Evolutionary conservation across 2,113 vertebrate genomes (phyloP), one percentile per base, ranked within the genome.

Genomic region (Zosterops lateralis): DNA sequence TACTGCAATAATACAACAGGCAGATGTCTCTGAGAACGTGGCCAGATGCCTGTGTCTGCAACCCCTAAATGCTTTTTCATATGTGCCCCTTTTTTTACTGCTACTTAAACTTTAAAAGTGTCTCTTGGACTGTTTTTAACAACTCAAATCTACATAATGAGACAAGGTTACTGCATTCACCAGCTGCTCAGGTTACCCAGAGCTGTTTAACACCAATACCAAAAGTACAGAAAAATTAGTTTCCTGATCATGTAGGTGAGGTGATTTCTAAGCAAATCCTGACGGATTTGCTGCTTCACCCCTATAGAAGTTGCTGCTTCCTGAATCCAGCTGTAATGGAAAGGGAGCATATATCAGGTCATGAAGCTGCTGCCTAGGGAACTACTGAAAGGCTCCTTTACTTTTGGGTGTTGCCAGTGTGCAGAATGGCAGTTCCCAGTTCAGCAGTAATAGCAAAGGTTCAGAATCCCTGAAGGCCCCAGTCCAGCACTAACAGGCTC

Each of bases 21-120:
- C 51, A 86, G 14, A 11, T 3, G 1, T 17, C 44, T 24, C 14
- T 6, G 0, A 45, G 19, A 73, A 73, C 0, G 0, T 3, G 20
- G n/a, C 31, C 22, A 72, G 48, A 24, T 58, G 14, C 11, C 1
- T 2, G 3, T 14, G 13, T 51, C 13, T 75, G 57, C 48, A 47
- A 66, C 10, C 45, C 12, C 26, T 51, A 79, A 48, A n/a, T 11
- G 26, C 17, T 64, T 29, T 54, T 61, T 21, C 14, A 24, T 4
- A 14, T 4, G 22, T 4, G 17, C 7, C 14, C 25, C 9, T 48
- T 36, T 47, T 74, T 66, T 44, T 34, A 28, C 4, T 42, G 42
- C 0, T 17, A 62, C 32, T 53, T 45, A 32, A 76, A 7, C 13
- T 24, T 53, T 68, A 8, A 9, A 54, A 67, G 4, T 16, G 5